Base-by-base conservation (phyloP, 30 jellyfish, hydroid and myxozoan genomes). In the Catostylus mosaicus region DNA sequence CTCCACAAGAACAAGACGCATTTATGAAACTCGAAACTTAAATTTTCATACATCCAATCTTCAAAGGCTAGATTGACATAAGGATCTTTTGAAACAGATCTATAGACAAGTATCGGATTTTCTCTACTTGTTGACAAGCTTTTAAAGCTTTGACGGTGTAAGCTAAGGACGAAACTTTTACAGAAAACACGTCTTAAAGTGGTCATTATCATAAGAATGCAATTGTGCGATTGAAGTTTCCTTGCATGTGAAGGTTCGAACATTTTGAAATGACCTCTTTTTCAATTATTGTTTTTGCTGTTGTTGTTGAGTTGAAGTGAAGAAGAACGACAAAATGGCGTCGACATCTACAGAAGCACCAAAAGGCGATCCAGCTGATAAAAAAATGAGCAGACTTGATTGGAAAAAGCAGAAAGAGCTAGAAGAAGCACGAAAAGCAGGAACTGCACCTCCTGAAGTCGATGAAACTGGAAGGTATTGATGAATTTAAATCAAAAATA, bases 381-480 rank as follows among this genome's bases (percentile, higher is more conserved):
- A 79, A 60, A 96, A 93, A 51, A 77, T 62, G 78, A 81, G 89
- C 64, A 78, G 97, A 54, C 77, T 88, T 38, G 98, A 93, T 77
- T 88, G 97, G 96, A 93, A 93, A 67, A 93, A 93, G 72, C 94
- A 93, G 66, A 93, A 93, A 80, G 98, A 93, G 70, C 78, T 93
- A 61, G 98, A 93, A 72, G 98, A 93, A 81, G 98, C 98, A 27
- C 32, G 98, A 48, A 93, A 93, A 74, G 98, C 98, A 12, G 98
- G 98, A 34, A 93, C 98, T 24, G 98, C 98, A 19, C 98, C 98
- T 18, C 97, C 98, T 20, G 98, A 93, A 75, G 98, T 93, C 34
- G 98, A 93, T 88, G 98, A 93, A 84, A 97, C 85, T 76, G 98
- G 98, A 77, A 82, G 88, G 98, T 88, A 88, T 35, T 51, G 16